A percentile compares a stretch with the other conserved stretches of the same genome.
Evolutionary conservation across 2,888 invertebrate genomes (phyloP).

Genomic region (Lithophane leautieri): DNA sequence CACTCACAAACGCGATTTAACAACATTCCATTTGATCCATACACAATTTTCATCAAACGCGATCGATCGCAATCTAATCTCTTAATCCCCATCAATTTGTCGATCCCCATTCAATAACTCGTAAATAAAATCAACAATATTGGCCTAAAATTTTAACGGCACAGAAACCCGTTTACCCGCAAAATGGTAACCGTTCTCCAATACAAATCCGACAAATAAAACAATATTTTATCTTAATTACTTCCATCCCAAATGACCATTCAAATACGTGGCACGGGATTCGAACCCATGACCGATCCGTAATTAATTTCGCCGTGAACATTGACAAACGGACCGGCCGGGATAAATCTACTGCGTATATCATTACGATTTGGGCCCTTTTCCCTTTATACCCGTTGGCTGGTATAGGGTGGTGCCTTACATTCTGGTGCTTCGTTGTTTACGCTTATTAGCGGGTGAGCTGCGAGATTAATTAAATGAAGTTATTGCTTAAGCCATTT

Average conservation of each 20-base stretch:
- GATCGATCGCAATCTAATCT: slow-evolving; percentile 26
- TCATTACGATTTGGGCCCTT: slow-evolving; percentile 77
- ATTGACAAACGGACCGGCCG: slow-evolving; percentile 83
- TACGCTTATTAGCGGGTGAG: slow-evolving; percentile 56
- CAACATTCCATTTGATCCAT: slow-evolving; percentile 14
- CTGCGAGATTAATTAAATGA: slow-evolving; percentile 55
- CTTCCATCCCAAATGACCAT: slow-evolving; percentile 76
- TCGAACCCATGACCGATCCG: slow-evolving; percentile 80
- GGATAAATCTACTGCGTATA: slow-evolving; percentile 85
- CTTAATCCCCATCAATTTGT: slow-evolving; percentile 51
- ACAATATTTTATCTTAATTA: slow-evolving; percentile 78
- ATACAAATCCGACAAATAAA: slow-evolving; percentile 68
- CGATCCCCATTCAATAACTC: slow-evolving; percentile 54
- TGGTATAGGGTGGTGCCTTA: slow-evolving; percentile 40
- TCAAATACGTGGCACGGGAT: slow-evolving; percentile 74
- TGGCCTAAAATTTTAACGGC: slow-evolving; percentile 51
- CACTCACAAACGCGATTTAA: neutral
- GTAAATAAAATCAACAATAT: slow-evolving; percentile 64
- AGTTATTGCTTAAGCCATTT: slow-evolving; percentile 41
- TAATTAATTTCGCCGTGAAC: slow-evolving; percentile 84
- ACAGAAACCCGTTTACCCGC: slow-evolving; percentile 42
- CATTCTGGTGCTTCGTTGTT: slow-evolving; percentile 43
- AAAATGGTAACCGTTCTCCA: slow-evolving; percentile 49
- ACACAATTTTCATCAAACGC: slow-evolving; percentile 22
- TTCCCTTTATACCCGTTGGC: slow-evolving; percentile 53